Evolutionary conservation across 2,888 invertebrate species (phyloP).

Genomic region (Axea sp.): DNA sequence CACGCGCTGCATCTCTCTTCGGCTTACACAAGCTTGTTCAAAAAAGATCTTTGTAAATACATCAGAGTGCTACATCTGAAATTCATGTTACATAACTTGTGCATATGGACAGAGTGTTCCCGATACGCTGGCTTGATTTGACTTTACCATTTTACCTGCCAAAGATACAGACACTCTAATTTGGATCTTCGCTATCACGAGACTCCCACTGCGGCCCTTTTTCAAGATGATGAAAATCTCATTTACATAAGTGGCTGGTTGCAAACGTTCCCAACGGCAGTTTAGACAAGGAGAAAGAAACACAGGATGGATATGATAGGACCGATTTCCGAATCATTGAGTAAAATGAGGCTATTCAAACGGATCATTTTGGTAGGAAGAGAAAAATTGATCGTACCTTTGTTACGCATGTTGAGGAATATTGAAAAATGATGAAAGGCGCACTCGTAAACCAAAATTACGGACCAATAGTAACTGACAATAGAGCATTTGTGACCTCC

Average conservation of each 20-base stretch:
- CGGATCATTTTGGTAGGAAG: slow-evolving; percentile 57
- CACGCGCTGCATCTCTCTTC: slow-evolving; percentile 59
- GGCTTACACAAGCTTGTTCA: slow-evolving; percentile 20
- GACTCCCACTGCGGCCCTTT: slow-evolving; percentile 15
- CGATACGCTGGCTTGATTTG: slow-evolving; percentile 42
- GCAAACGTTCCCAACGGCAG: slow-evolving; percentile 30
- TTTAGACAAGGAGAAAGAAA: slow-evolving; percentile 38
- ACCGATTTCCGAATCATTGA: slow-evolving; percentile 53
- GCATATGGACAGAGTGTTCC: slow-evolving; percentile 40
- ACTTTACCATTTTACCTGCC: neutral
- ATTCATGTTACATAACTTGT: slow-evolving; percentile 65
- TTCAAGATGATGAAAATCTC: slow-evolving; percentile 45
- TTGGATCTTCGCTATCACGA: neutral
- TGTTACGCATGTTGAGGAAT: slow-evolving; percentile 53
- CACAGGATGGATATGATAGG: slow-evolving; percentile 21
- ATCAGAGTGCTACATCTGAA: slow-evolving; percentile 64
- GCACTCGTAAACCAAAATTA: slow-evolving; percentile 56
- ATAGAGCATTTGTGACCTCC: slow-evolving; percentile 45
- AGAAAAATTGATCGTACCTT: slow-evolving; percentile 59
- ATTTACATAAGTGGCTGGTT: slow-evolving; percentile 57
- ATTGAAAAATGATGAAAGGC: slow-evolving; percentile 54
- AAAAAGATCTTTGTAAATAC: slow-evolving; percentile 48
- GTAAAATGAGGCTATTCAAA: slow-evolving; percentile 53
- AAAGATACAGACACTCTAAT: neutral
- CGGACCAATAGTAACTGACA: slow-evolving; percentile 40